Base-by-base conservation (phyloP, 2,888 invertebrate species). In the Sesamia inferens region DNA sequence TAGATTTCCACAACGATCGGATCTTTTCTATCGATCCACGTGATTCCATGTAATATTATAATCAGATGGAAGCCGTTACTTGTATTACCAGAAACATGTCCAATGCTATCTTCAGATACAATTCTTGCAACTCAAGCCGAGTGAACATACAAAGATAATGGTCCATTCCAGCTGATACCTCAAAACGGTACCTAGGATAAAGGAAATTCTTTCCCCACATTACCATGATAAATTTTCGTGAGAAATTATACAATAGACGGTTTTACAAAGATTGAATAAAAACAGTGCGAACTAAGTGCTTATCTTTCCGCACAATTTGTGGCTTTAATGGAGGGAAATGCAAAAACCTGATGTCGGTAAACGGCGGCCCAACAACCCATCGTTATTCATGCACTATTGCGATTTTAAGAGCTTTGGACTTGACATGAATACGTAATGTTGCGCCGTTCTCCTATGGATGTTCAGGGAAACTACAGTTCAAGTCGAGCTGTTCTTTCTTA, bases 301-400 rank as follows among this genome's bases (percentile, higher is more conserved):
- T 82, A 82, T 82, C 82, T 82, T 82, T 82, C 82, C 63, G 79
- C 82, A 79, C 82, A 82, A 82, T 82, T 82, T 82, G 82, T 81
- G 51, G 22, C 59, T 19, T 22, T 81, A 81, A 81, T 81, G 78
- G 81, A 68, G 71, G 81, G 81, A 81, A 81, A 82, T 71, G 81
- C 68, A 81, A 82, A 78, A 81, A 81, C 78, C 77, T 81, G 58
- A 61, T 58, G 82, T 62, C 71, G 67, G 81, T 78, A 82, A 81
- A 82, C 78, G 82, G 59, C 54, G 63, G 63, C 13, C 70, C 68
- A 64, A 74, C 82, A 82, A 71, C 71, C 81, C 69, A 44, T 81
- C 74, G 78, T 78, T 81, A 81, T 78, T 71, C 39, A 78, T 81
- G 74, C 78, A 78, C 81, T 74, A 78, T 82, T 78, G 82, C 81